Conservation (phyloP, 2,888 invertebrate genomes). For the Leptopilina myrica region DNA sequence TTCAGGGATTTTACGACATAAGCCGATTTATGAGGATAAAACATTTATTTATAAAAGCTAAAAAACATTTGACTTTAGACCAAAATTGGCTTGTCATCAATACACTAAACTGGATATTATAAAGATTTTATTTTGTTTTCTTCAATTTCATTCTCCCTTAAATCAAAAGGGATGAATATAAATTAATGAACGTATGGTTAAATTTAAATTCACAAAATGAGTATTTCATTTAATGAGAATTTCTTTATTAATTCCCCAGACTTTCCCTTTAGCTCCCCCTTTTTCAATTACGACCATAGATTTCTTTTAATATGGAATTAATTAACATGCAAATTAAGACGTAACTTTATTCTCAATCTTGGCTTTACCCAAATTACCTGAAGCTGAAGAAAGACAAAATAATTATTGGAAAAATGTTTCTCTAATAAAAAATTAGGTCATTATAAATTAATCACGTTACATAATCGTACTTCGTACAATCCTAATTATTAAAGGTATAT, state of each 20-base stretch:
- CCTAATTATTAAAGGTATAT: too few species aligned
- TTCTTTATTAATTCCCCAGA: neutral
- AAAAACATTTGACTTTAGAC: neutral
- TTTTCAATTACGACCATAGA: constrained; percentile 24
- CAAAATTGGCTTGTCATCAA: neutral
- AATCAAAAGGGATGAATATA: too few species aligned
- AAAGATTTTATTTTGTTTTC: too few species aligned
- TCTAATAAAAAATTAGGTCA: too few species aligned
- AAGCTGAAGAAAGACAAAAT: neutral
- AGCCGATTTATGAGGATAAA: constrained; percentile 27
- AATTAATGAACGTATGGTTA: neutral
- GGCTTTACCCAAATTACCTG: neutral
- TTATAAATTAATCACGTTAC: too few species aligned
- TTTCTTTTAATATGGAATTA: constrained; percentile 30
- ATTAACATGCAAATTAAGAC: constrained; percentile 20
- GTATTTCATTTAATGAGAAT: neutral
- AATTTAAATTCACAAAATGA: constrained; percentile 2
- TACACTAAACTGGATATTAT: too few species aligned
- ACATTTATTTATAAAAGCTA: constrained; percentile 5
- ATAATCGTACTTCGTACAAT: too few species aligned
- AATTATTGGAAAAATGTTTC: neutral
- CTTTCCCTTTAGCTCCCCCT: constrained; percentile 1
- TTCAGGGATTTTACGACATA: constrained; percentile 24
- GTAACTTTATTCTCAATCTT: constrained; percentile 15
- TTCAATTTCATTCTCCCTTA: too few species aligned